phyloP scores from a whole-genome alignment of 92 coral and sea anemone species.

The Bergia puertoricense region DNA sequence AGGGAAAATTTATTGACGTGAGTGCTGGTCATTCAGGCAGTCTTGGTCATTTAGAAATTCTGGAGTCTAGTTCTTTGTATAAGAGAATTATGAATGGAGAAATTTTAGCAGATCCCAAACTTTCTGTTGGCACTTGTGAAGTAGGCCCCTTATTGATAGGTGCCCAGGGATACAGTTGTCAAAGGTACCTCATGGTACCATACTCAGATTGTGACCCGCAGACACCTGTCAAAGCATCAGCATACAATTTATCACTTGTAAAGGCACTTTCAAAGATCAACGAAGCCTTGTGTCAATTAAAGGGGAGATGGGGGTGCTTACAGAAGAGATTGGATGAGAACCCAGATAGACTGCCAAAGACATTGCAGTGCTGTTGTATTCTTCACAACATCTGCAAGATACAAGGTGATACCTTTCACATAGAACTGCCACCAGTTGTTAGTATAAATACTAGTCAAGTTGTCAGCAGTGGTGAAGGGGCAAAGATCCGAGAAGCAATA shows the following conservation, averaged over 20 bases:
- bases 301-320: constrained; percentile 17
- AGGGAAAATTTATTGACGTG: constrained; percentile 8
- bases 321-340: constrained; percentile 18
- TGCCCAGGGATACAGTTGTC: constrained; percentile 13
- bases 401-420: neutral
- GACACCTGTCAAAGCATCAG: constrained; percentile 15
- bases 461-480: constrained; percentile 12
- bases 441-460: constrained; percentile 9
- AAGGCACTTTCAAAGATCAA: neutral
- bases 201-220: constrained; percentile 9
- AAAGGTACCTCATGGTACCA: constrained; percentile 16
- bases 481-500: neutral
- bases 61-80: constrained; percentile 1
- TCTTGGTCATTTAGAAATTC: neutral
- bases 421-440: neutral
- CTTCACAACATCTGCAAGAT: constrained; percentile 19
- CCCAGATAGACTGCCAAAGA: constrained; percentile 9
- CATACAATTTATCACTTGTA: constrained; percentile 4
- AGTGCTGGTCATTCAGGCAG: constrained; percentile 7
- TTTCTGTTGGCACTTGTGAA: constrained; percentile 12
- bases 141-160: constrained; percentile 15
- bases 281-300: constrained; percentile 13
- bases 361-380: constrained; percentile 10
- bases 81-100: neutral
- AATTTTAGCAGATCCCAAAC: neutral